These are phyloP conservation scores for Heteractis magnifica DNA, from an alignment of 92 coral and sea anemone genomes.

Conservation along the genomic window DNA sequence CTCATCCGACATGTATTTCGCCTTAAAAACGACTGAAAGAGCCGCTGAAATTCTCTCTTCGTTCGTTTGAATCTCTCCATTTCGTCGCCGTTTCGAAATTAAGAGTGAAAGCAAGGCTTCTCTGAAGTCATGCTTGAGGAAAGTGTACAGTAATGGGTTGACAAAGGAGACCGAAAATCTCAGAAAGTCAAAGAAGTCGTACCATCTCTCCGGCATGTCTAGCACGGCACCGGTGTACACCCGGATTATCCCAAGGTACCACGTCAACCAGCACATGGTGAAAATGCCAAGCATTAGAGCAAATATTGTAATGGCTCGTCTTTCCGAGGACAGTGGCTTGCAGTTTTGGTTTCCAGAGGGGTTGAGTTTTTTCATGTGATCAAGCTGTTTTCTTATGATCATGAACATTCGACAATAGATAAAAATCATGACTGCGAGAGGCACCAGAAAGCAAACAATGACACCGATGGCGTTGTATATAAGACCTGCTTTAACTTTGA, in stretches of 20 bases:
- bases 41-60: neutral
- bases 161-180: conserved; percentile 85
- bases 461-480: conserved; percentile 67
- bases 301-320: conserved; percentile 83
- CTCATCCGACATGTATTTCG: neutral
- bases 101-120: conserved; percentile 35
- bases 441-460: conserved; percentile 68
- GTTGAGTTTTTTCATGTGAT: conserved; percentile 64
- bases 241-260: conserved; percentile 69
- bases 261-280: conserved; percentile 83
- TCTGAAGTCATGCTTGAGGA: conserved; percentile 87
- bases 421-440: conserved; percentile 70
- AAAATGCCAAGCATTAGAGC: conserved; percentile 89
- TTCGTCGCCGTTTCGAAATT: neutral
- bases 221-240: conserved; percentile 51
- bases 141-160: conserved; percentile 88
- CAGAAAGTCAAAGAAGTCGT: conserved; percentile 78
- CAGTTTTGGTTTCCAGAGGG: conserved; percentile 49
- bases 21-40: neutral
- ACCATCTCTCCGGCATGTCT: conserved; percentile 43
- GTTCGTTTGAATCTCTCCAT: neutral
- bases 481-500: conserved; percentile 46
- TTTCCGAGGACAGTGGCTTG: conserved; percentile 65
- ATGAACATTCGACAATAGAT: conserved; percentile 79
- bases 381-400: conserved; percentile 75